Evolutionary conservation across 2,797 vertebrate species (phyloP).

Genomic region (Notolepis coatsorum): DNA sequence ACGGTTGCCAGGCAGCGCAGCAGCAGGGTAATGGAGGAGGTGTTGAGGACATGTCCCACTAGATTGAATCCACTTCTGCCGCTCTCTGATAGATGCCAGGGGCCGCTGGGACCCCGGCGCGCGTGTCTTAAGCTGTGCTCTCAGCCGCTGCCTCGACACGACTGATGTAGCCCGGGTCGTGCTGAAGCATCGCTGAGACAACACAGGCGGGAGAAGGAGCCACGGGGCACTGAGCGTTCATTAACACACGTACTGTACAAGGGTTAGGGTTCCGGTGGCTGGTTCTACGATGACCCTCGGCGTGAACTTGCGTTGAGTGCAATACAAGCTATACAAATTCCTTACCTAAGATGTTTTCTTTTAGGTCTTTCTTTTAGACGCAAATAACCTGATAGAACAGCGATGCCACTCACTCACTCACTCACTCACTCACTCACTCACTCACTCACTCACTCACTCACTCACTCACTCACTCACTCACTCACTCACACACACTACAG

Average conservation of each 20-base stretch:
- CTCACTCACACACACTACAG: neutral
- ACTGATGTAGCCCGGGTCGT: conserved; percentile 56
- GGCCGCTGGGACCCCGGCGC: conserved; percentile 44
- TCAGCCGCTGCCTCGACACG: conserved; percentile 38
- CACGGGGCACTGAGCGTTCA: conserved; percentile 18
- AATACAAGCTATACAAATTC: too few relatives aligned
- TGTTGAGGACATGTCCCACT: conserved; percentile 54
- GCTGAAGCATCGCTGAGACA: conserved; percentile 49
- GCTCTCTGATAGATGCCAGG: conserved; percentile 51
- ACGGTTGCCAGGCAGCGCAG: conserved; percentile 52
- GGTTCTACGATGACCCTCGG: too few relatives aligned
- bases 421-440: conserved; percentile 13
- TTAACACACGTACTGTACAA: too few relatives aligned
- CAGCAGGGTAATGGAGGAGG: conserved; percentile 59
- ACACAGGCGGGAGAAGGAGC: conserved; percentile 35
- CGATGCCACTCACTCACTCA: conserved; percentile 1
- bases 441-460: conserved; percentile 4
- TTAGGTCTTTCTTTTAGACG: too few relatives aligned
- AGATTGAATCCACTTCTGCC: conserved; percentile 57
- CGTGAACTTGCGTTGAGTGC: too few relatives aligned
- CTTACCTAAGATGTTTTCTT: too few relatives aligned
- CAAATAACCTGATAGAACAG: conserved; percentile 19
- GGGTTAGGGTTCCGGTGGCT: too few relatives aligned
- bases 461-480: conserved; percentile 8
- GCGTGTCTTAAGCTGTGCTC: conserved; percentile 48